These are phyloP conservation scores for Cantharis lateralis DNA, from an alignment of 2,888 invertebrate genomes.

Conservation along the genomic window DNA sequence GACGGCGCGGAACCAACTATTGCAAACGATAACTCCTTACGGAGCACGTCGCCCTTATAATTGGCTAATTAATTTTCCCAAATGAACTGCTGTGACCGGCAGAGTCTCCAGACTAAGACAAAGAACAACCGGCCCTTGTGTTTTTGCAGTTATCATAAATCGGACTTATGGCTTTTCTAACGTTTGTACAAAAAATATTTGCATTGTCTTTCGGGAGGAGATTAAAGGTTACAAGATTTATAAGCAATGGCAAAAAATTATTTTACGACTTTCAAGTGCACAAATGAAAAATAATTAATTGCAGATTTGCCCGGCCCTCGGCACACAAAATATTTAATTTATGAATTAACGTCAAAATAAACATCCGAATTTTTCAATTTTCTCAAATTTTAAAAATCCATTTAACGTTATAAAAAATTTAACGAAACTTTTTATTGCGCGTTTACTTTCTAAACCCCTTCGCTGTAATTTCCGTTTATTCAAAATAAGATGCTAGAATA, in stretches of 20 bases:
- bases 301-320: neutral
- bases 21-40: constrained; percentile 38
- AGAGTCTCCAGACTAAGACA: constrained; percentile 43
- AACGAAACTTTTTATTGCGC: neutral
- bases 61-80: constrained; percentile 55
- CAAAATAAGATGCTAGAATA: neutral
- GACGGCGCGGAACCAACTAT: constrained; percentile 47
- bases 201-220: constrained; percentile 36
- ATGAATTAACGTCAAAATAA: neutral
- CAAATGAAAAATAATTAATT: neutral
- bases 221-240: constrained; percentile 33
- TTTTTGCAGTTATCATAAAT: constrained; percentile 49
- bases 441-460: neutral
- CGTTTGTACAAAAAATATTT: constrained; percentile 42
- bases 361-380: neutral
- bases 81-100: constrained; percentile 50
- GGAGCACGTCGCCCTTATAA: constrained; percentile 49
- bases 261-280: neutral
- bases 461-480: neutral
- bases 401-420: neutral
- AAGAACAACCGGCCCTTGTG: constrained; percentile 40
- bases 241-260: constrained; percentile 7
- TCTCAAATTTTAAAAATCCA: neutral
- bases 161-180: constrained; percentile 41
- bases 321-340: neutral